Conservation (phyloP, 2,113 vertebrate genomes). For the Podarcis muralis region DNA sequence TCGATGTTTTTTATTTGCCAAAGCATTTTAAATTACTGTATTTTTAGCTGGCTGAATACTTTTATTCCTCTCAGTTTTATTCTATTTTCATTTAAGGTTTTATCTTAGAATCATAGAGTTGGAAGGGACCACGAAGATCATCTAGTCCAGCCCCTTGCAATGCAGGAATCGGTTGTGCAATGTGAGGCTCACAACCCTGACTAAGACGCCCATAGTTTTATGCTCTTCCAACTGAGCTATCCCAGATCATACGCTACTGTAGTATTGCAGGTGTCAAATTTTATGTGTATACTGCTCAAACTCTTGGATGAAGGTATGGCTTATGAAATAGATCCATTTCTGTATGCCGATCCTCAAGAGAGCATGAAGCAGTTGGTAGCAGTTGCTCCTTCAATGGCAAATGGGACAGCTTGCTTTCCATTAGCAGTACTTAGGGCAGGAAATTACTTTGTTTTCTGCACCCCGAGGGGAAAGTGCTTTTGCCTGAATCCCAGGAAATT, state of each 20-base stretch:
- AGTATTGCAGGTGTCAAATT: not conserved
- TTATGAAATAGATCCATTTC: not conserved
- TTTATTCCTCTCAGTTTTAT: not conserved
- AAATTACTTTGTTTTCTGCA: not conserved
- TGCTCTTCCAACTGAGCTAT: too few relatives aligned
- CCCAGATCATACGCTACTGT: too few relatives aligned
- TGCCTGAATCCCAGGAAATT: fast-evolving
- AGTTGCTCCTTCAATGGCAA: not conserved
- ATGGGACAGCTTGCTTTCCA: slow-evolving; percentile 7
- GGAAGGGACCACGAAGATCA: too few relatives aligned
- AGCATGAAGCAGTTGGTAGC: not conserved
- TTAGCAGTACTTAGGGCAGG: slow-evolving; percentile 12
- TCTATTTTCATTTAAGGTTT: not conserved
- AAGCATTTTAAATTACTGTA: not conserved
- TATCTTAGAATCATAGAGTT: not conserved
- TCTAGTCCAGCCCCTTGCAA: too few relatives aligned
- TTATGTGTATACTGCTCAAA: not conserved
- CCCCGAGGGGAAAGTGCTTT: not conserved
- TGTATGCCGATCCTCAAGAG: not conserved
- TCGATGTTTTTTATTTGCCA: not conserved
- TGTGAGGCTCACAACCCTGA: too few relatives aligned
- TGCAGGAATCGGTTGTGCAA: too few relatives aligned
- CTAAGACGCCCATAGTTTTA: too few relatives aligned
- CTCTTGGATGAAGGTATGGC: not conserved
- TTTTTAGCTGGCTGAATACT: not conserved